phyloP scores from a whole-genome alignment of 2,797 vertebrate genomes.

The Eremophila alpestris region DNA sequence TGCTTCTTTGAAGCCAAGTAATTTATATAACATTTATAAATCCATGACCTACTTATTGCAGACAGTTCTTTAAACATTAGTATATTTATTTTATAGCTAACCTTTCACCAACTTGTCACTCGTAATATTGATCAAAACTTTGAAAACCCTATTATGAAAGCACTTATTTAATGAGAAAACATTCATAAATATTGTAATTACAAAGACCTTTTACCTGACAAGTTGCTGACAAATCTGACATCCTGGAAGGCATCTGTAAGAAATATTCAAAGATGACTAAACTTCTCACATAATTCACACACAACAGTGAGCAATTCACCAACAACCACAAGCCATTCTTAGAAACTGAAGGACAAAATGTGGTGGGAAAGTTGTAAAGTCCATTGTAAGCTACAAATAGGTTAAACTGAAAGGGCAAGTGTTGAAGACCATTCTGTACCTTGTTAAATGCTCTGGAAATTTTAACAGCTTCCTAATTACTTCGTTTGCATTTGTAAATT shows the following conservation, averaged over 20 bases:
- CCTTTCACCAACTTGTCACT: not conserved
- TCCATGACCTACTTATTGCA: not conserved
- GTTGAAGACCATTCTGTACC: conserved; percentile 19
- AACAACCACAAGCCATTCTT: not conserved
- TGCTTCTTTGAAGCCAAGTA: not conserved
- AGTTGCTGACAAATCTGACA: conserved; percentile 99
- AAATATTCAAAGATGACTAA: conserved; percentile 22
- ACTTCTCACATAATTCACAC: not conserved
- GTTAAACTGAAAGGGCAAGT: conserved; percentile 37
- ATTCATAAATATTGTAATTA: not conserved
- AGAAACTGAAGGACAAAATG: not conserved
- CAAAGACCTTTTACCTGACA: conserved; percentile 85
- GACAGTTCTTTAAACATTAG: not conserved
- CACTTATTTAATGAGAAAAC: not conserved
- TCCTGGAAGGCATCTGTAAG: conserved; percentile 97
- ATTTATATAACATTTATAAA: not conserved
- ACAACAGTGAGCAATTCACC: not conserved
- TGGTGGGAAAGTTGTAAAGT: not conserved
- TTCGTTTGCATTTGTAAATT: conserved; percentile 59
- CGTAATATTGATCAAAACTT: not conserved
- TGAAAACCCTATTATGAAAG: not conserved
- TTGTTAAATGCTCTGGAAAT: conserved; percentile 53
- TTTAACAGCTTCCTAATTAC: conserved; percentile 58
- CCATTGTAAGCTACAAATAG: not conserved
- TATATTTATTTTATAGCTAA: not conserved